Percentiles rank a stretch among this genome's conserved stretches.
Evolutionary conservation across 2,113 vertebrate genomes (phyloP).

Genomic region (Leucosticte australis): DNA sequence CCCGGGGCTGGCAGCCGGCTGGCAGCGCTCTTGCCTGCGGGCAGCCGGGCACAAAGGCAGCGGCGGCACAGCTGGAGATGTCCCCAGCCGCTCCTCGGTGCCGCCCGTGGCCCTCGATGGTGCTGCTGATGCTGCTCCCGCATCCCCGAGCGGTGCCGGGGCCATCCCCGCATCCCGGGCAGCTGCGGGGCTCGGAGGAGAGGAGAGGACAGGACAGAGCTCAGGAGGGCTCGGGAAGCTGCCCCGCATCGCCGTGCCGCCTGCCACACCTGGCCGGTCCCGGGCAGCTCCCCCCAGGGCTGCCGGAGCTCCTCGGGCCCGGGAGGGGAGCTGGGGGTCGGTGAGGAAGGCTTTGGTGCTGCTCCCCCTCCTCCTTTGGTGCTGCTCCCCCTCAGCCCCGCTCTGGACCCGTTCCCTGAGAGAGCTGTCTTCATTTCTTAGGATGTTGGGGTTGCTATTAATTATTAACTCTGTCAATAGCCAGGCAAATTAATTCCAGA

Average conservation of each 20-base stretch:
- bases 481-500: background rate
- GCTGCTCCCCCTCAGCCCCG: background rate
- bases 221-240: background rate
- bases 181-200: background rate
- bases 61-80: background rate
- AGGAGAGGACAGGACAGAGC: background rate
- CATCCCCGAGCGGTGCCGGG: background rate
- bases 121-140: background rate
- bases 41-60: background rate
- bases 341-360: background rate
- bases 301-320: background rate
- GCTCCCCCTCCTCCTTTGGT: background rate
- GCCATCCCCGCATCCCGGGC: background rate
- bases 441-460: background rate
- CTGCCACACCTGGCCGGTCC: background rate
- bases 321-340: too few relatives aligned
- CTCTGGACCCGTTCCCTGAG: rapidly evolving
- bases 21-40: background rate
- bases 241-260: too few relatives aligned
- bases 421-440: rapidly evolving
- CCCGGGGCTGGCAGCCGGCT: background rate
- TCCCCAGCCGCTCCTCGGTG: background rate
- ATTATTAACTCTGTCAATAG: background rate
- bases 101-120: background rate
- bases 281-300: background rate